Base-by-base conservation (phyloP, 2,113 vertebrate genomes). In the Thryonomys swinderianus region DNA sequence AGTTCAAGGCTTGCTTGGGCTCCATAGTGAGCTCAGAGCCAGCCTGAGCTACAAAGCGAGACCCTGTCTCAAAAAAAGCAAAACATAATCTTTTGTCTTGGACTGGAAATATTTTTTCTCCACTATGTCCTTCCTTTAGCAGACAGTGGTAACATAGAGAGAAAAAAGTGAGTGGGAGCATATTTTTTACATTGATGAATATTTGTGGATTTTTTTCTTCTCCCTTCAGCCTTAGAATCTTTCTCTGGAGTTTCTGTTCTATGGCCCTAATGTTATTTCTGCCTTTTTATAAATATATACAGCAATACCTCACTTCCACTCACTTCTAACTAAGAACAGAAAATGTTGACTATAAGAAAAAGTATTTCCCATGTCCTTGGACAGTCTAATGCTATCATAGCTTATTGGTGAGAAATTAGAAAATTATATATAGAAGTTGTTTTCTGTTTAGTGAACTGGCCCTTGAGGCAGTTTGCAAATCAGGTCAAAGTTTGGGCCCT, bases 251-350 rank as follows among this genome's bases (percentile, higher is more conserved):
- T 90, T 95, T 90, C 85, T 85, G 32, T 76, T 95, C 83, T 21
- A 64, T 74, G 11, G 30, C 42, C 17, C 21, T 80, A 21, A 67
- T 8, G 34, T 91, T 45, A 59, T 57, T 91, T 91, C 67, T 94
- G 90, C 48, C 42, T 94, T 90, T 91, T 55, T 48, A 57, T 80
- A 30, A 62, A 66, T 67, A 78, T 32, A 16, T 59, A 18, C 20
- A 62, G n/a, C 83, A 84, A 73, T 91, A 89, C 57, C 85, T 93
- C n/a, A 97, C 74, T 95, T 92, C 87, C 11, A 85, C 84, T 96
- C 79, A 40, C 81, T 87, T 92, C 37, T 51, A 85, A 57, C 74
- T 81, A 45, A 85, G 13, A 79, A 66, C 12, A 27, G 48, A 81
- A n/a, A 45, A 66, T 32, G 89, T 94, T 87, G 12, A 37, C 62